Percentiles rank a stretch among this genome's conserved stretches.
phyloP scores from a whole-genome alignment of 2,113 vertebrate species.

The Hyperopisus bebe region DNA sequence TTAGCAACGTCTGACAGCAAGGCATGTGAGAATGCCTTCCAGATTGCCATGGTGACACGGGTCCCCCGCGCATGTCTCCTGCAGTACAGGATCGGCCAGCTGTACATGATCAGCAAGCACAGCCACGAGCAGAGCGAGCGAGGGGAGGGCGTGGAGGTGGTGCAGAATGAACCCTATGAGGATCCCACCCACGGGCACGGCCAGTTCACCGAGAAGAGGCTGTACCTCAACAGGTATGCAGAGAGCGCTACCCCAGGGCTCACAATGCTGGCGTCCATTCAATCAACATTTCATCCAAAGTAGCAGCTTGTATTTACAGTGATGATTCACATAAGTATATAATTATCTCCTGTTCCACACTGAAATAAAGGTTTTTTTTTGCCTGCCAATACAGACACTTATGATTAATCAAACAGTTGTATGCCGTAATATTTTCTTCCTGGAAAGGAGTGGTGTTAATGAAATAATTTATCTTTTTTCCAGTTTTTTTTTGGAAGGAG shows the following conservation, averaged over 20 bases:
- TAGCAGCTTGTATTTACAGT: not conserved
- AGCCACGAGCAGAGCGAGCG: constrained; percentile 92
- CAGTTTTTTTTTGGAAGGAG: constrained; percentile 1
- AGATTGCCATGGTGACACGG: not conserved
- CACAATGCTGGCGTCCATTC: not conserved
- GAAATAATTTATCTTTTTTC: not conserved
- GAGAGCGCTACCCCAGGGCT: constrained; percentile 24
- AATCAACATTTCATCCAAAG: not conserved
- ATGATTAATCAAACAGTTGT: not conserved
- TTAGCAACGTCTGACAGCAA: not conserved
- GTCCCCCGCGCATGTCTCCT: constrained; percentile 5
- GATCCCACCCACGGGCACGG: constrained; percentile 83
- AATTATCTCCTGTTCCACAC: constrained; percentile 4
- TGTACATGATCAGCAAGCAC: constrained; percentile 97
- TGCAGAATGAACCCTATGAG: constrained; percentile 85
- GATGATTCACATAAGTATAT: constrained; percentile 7
- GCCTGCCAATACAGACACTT: not conserved
- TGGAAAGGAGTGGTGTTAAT: not conserved
- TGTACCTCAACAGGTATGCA: constrained; percentile 86
- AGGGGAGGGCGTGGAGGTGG: constrained; percentile 89
- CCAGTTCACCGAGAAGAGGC: constrained; percentile 87
- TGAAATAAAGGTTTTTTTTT: not conserved
- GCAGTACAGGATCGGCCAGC: constrained; percentile 87
- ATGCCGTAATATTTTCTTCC: not conserved
- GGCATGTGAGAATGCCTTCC: not conserved